Evolutionary conservation across 2,797 vertebrate genomes (phyloP).

Genomic region (Diplodus sargus): DNA sequence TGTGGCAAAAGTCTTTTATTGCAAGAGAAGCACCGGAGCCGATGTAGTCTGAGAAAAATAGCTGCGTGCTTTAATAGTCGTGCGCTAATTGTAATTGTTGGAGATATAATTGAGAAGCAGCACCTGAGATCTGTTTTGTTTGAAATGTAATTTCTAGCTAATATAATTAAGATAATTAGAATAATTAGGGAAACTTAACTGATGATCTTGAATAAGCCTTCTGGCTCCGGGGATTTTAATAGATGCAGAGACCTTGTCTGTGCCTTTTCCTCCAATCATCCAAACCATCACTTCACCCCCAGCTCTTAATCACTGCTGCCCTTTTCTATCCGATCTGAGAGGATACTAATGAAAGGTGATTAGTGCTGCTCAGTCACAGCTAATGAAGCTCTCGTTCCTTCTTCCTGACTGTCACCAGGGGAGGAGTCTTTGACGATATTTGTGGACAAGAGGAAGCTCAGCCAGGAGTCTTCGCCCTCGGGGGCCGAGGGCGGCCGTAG

Average conservation of each 20-base stretch:
- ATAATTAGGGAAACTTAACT: slow-evolving; percentile 55
- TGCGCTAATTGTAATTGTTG: slow-evolving; percentile 11
- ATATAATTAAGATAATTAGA: slow-evolving; percentile 52
- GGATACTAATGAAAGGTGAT: slow-evolving; percentile 80
- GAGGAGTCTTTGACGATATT: slow-evolving; percentile 99
- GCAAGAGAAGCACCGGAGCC: background rate
- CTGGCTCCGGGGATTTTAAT: slow-evolving; percentile 51
- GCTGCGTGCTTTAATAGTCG: background rate
- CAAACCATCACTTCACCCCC: slow-evolving; percentile 59
- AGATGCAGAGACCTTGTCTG: slow-evolving; percentile 59
- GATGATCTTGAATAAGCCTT: slow-evolving; percentile 44
- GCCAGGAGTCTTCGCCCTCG: slow-evolving; percentile 76
- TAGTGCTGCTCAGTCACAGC: slow-evolving; percentile 71
- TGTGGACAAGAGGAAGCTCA: slow-evolving; percentile 97
- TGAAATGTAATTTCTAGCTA: slow-evolving; percentile 26
- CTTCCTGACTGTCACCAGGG: slow-evolving; percentile 83
- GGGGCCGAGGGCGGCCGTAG: slow-evolving; percentile 47
- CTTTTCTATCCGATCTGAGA: slow-evolving; percentile 63
- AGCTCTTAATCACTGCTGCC: slow-evolving; percentile 69
- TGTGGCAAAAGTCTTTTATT: background rate
- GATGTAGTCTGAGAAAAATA: background rate
- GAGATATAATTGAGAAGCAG: background rate
- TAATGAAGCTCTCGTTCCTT: slow-evolving; percentile 71
- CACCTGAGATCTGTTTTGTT: slow-evolving; percentile 24
- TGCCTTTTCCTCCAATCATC: slow-evolving; percentile 67